Percentiles rank a stretch among this genome's conserved stretches.
These are phyloP conservation scores for Poeciliopsis presidionis DNA, from an alignment of 2,797 vertebrate species.

Conservation along the genomic window DNA sequence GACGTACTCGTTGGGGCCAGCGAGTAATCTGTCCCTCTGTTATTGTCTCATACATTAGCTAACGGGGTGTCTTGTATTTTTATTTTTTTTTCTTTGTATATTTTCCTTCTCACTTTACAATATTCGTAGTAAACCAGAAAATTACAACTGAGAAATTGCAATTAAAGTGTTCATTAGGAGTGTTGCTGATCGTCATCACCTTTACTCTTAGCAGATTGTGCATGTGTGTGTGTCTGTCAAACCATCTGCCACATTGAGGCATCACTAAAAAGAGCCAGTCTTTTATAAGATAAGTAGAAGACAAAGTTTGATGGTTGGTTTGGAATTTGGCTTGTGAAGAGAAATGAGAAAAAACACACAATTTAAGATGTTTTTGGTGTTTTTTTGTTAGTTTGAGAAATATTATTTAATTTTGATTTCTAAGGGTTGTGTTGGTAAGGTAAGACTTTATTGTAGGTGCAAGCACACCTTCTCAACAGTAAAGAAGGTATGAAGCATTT, in stretches of 20 bases:
- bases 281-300: constrained; percentile 31
- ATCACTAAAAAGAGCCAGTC: constrained; percentile 46
- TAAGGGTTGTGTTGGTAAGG: neutral
- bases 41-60: constrained; percentile 64
- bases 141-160: constrained; percentile 57
- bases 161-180: constrained; percentile 70
- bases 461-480: neutral
- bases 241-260: constrained; percentile 54
- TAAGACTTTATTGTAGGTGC: neutral
- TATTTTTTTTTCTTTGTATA: constrained; percentile 5
- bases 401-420: neutral
- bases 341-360: neutral
- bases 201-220: constrained; percentile 35
- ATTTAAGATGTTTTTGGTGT: neutral
- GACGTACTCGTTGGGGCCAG: constrained; percentile 48
- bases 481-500: neutral
- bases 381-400: neutral
- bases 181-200: constrained; percentile 72
- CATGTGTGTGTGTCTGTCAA: constrained; percentile 29
- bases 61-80: constrained; percentile 54
- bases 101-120: constrained; percentile 61
- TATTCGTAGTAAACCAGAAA: constrained; percentile 69
- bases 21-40: constrained; percentile 61
- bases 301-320: constrained; percentile 33
- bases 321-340: neutral